phyloP scores from a whole-genome alignment of 92 coral and sea anemone genomes.

The Diadumene lineata region DNA sequence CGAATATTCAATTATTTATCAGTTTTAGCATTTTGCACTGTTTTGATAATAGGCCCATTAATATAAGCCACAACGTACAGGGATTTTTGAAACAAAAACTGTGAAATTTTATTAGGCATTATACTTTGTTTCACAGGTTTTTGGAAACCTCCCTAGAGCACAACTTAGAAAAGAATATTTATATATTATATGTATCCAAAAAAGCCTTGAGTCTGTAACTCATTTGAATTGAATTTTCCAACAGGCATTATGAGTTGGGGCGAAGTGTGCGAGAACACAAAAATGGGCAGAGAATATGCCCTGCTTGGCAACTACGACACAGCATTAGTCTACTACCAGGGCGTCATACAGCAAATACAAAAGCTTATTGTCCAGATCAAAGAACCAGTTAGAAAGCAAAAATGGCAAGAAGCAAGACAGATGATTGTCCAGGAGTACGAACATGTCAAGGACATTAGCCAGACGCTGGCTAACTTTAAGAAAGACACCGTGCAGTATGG shows the following conservation, averaged over 20 bases:
- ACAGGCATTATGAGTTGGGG: constrained; percentile 50
- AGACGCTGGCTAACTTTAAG: constrained; percentile 95
- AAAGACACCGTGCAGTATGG: constrained; percentile 93
- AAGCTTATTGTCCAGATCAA: constrained; percentile 65
- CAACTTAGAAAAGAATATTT: too few species aligned
- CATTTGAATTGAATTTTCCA: too few species aligned
- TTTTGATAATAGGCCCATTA: too few species aligned
- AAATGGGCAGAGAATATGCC: constrained; percentile 99
- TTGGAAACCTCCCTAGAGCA: too few species aligned
- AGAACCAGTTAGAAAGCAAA: constrained; percentile 87
- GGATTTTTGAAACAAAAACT: too few species aligned
- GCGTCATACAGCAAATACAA: constrained; percentile 93
- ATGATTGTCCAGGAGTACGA: constrained; percentile 93
- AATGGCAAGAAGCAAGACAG: constrained; percentile 99
- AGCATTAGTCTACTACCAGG: constrained; percentile 93
- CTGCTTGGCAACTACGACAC: constrained; percentile 97
- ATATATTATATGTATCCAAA: too few species aligned
- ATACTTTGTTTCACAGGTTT: too few species aligned
- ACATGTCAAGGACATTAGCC: constrained; percentile 94
- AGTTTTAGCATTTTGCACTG: too few species aligned
- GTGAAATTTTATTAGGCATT: too few species aligned
- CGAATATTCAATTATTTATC: too few species aligned
- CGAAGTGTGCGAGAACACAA: constrained; percentile 93
- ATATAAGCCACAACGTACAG: too few species aligned
- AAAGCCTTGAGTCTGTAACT: too few species aligned